phyloP scores from a whole-genome alignment of 2,113 vertebrate genomes.

The Scomber scombrus region DNA sequence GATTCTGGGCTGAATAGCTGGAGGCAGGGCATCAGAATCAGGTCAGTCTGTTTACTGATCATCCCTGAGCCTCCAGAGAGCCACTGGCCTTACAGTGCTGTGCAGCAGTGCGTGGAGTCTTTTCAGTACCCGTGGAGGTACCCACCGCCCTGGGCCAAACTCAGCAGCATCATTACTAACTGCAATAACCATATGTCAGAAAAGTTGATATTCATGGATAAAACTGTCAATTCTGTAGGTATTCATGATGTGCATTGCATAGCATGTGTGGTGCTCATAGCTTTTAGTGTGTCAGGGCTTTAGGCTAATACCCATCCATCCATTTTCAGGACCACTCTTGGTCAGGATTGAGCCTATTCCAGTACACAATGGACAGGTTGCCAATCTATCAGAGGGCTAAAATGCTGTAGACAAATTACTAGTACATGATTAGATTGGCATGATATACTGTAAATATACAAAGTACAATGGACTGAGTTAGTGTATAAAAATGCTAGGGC shows the following conservation, averaged over 20 bases:
- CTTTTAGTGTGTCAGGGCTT: constrained; percentile 2
- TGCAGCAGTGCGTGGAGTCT: constrained; percentile 44
- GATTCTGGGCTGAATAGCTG: constrained; percentile 60
- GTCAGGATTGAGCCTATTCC: no score
- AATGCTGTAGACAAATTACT: constrained; percentile 16
- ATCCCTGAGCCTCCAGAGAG: constrained; percentile 65
- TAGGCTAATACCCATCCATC: constrained; percentile 6
- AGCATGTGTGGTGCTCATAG: constrained; percentile 18
- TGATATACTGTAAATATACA: background rate
- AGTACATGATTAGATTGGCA: constrained; percentile 4
- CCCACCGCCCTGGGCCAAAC: constrained; percentile 51
- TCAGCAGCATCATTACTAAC: constrained; percentile 55
- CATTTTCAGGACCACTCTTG: background rate
- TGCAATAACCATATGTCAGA: constrained; percentile 52
- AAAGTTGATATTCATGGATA: constrained; percentile 41
- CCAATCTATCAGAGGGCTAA: no score
- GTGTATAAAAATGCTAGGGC: no score
- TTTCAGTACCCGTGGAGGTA: constrained; percentile 38
- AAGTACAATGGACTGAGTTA: background rate
- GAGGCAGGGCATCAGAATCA: constrained; percentile 68
- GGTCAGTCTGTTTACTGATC: constrained; percentile 76
- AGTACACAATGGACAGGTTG: no score
- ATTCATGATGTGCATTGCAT: constrained; percentile 21
- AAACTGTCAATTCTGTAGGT: constrained; percentile 28
- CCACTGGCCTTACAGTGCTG: constrained; percentile 55